Evolutionary conservation across 2,797 vertebrate genomes (phyloP), one percentile per base, ranked within the genome.

Genomic region (Forpus xanthops): DNA sequence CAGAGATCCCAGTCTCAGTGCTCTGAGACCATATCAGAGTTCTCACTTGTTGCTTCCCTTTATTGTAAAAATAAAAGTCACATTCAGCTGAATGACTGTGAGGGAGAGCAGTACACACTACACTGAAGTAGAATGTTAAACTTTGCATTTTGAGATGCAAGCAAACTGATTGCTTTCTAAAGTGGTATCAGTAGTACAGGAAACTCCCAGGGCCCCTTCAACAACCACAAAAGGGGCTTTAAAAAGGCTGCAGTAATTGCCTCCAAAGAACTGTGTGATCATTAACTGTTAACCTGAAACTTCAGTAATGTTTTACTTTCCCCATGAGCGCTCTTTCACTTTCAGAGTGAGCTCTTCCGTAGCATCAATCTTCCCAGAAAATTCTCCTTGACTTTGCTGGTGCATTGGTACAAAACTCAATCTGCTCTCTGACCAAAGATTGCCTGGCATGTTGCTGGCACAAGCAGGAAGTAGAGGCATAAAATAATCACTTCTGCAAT

Each of bases 211-310:
- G 72, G 71, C 17, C 19, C 12, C 66, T 79, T 92, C 67, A 76
- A 25, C 19, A 90, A 68, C 56, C 75, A 68, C 30, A 14, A 72
- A 87, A 96, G 56, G 18, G 55, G 35, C 45, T 94, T 96, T 89
- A 87, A 93, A 96, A 94, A 91, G 72, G 50, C 84, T 56, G 25
- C 44, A 72, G 81, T 94, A 94, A 96, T 96, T 96, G 76, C 53
- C 72, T 90, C 56, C 49, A 92, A 80, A 94, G 89, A 83, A 31
- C 53, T 83, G 44, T 80, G 68, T 85, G 89, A 97, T 97, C 93
- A 94, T 96, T 96, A 96, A 87, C 94, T 93, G 81, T 94, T 96
- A 96, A 95, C 95, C 92, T 87, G 93, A 94, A 96, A 92, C 88
- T 94, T 95, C 81, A 68, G 66, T 92, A 90, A 92, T 74, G 84